Evolutionary conservation across 2,113 vertebrate genomes (phyloP).

Genomic region (Phycodurus eques): DNA sequence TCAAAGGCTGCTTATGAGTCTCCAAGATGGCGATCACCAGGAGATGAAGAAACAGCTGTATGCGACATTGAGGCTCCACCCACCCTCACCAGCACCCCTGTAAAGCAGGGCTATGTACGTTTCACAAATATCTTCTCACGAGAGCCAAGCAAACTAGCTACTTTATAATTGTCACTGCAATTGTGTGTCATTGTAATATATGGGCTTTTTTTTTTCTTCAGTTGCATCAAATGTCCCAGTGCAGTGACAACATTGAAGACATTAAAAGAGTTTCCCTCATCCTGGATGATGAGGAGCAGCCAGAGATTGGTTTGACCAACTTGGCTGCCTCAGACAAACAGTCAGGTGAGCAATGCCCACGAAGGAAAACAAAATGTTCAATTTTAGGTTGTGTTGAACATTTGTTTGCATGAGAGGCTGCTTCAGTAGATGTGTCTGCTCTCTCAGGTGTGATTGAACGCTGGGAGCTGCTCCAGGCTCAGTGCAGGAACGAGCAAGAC

Average conservation of each 20-base stretch:
- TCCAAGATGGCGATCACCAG: constrained; percentile 73
- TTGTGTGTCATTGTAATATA: constrained; percentile 4
- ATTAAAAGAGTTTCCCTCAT: constrained; percentile 66
- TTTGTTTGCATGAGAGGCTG: not conserved
- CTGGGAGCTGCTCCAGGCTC: constrained; percentile 86
- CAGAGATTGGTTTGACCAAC: constrained; percentile 66
- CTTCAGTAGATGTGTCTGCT: not conserved
- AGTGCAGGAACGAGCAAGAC: constrained; percentile 71
- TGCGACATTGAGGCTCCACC: constrained; percentile 39
- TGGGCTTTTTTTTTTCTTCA: constrained; percentile 29
- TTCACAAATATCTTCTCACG: not conserved
- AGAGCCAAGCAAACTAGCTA: not conserved
- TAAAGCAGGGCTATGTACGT: constrained; percentile 83
- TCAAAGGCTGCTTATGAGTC: constrained; percentile 39
- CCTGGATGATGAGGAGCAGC: constrained; percentile 69
- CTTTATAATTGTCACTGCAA: not conserved
- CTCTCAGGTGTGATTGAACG: constrained; percentile 83
- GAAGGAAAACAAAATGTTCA: not conserved
- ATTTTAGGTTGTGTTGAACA: not conserved
- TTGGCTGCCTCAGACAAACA: constrained; percentile 67
- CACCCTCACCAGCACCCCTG: constrained; percentile 77
- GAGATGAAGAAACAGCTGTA: constrained; percentile 53
- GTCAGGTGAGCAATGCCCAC: constrained; percentile 70
- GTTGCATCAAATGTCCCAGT: constrained; percentile 74
- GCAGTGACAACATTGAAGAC: constrained; percentile 68